Conservation (phyloP, 2,888 invertebrate species). For the Euplagia quadripunctaria region DNA sequence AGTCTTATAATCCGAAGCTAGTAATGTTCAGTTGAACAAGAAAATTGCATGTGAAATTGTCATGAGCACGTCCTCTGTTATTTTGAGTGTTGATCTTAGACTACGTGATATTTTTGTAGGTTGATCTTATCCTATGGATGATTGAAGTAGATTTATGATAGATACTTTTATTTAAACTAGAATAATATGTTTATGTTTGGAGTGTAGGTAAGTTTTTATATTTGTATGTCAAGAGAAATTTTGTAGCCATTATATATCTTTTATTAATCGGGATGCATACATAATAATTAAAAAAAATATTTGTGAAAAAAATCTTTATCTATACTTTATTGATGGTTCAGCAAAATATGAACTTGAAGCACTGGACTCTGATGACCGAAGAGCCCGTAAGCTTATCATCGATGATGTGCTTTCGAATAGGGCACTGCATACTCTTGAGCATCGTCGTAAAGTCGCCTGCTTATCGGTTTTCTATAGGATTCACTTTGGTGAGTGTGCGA, state of each 20-base stretch:
- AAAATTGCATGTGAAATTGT: constrained; percentile 69
- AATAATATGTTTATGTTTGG: not conserved
- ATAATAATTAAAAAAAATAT: no score
- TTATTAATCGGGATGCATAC: not conserved
- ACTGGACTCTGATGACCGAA: no score
- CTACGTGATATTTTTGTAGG: constrained; percentile 39
- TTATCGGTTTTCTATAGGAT: no score
- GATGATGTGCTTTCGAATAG: no score
- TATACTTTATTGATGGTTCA: no score
- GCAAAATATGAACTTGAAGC: no score
- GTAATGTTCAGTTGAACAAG: constrained; percentile 72
- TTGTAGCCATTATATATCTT: not conserved
- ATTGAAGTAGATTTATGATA: constrained; percentile 1
- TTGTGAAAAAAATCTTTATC: no score
- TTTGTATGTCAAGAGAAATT: not conserved
- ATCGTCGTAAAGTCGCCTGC: no score
- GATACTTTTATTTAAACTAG: constrained; percentile 5
- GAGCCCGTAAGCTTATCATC: no score
- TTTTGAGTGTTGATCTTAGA: constrained; percentile 46
- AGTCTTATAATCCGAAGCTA: constrained; percentile 35
- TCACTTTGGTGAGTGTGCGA: no score
- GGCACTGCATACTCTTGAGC: no score
- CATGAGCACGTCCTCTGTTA: constrained; percentile 45
- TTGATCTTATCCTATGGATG: constrained; percentile 5
- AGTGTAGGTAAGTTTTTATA: not conserved